Conservation (phyloP, 2,113 vertebrate species). For the Microcebus griseorufus region DNA sequence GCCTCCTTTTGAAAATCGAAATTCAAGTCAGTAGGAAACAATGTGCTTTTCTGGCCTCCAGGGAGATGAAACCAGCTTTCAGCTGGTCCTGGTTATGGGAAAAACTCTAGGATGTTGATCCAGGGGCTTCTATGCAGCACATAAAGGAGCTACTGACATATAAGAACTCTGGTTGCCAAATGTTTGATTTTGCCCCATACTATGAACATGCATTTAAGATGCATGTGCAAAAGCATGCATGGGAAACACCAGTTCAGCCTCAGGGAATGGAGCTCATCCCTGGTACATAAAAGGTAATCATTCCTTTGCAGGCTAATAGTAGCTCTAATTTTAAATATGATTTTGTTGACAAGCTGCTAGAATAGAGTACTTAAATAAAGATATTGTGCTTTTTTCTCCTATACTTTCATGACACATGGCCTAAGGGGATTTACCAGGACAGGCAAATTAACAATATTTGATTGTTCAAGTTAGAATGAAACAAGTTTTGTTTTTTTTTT, state of each 20-base stretch:
- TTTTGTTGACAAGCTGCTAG: background rate
- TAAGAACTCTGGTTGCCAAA: background rate
- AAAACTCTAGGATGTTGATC: background rate
- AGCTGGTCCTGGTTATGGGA: background rate
- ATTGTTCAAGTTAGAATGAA: conserved; percentile 8
- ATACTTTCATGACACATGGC: background rate
- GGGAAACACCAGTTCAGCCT: background rate
- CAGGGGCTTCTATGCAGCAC: background rate
- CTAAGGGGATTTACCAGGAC: background rate
- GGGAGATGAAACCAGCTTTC: background rate
- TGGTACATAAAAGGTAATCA: background rate
- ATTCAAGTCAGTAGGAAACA: background rate
- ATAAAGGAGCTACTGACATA: background rate
- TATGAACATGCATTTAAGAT: background rate
- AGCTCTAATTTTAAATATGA: background rate
- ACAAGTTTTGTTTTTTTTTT: background rate
- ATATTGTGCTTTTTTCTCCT: background rate
- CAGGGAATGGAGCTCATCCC: background rate
- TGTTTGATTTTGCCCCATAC: background rate
- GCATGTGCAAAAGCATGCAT: background rate
- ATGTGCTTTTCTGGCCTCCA: background rate
- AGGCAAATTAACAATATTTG: background rate
- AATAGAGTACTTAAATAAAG: background rate
- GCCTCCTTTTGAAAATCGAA: background rate
- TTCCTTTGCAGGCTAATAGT: background rate